A percentile compares a stretch with the other conserved stretches of the same genome.
These are phyloP conservation scores for Colostygia pectinataria DNA, from an alignment of 2,888 invertebrate genomes.

Conservation along the genomic window DNA sequence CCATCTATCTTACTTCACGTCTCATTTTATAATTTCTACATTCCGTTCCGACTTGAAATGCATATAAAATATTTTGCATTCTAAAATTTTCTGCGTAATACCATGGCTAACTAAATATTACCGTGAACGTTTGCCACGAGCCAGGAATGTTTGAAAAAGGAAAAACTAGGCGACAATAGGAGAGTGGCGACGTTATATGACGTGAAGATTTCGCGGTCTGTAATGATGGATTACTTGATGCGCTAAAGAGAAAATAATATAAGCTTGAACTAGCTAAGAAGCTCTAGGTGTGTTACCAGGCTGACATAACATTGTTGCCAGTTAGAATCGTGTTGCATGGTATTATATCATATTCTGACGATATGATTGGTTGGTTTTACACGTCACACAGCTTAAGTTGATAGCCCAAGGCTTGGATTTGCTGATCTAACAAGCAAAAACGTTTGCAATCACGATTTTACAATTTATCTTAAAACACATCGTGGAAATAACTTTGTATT, in stretches of 20 bases:
- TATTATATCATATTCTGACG: too few species aligned
- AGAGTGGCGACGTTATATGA: slow-evolving; percentile 26
- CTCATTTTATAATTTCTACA: slow-evolving; percentile 20
- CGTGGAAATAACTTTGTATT: slow-evolving; percentile 31
- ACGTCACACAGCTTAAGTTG: too few species aligned
- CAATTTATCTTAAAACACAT: slow-evolving; percentile 35
- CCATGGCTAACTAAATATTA: slow-evolving; percentile 53
- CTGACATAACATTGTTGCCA: too few species aligned
- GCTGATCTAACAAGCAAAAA: neutral
- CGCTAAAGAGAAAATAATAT: slow-evolving; percentile 4
- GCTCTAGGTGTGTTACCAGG: neutral
- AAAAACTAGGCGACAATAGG: slow-evolving; percentile 32
- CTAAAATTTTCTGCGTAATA: slow-evolving; percentile 37
- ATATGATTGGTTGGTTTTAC: too few species aligned
- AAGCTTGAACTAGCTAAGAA: neutral
- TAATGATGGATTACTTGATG: slow-evolving; percentile 44
- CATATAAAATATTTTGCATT: slow-evolving; percentile 32
- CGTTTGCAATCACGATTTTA: slow-evolving; percentile 28
- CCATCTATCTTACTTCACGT: neutral
- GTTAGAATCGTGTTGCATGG: too few species aligned
- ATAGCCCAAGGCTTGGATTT: too few species aligned
- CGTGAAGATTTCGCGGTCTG: slow-evolving; percentile 41
- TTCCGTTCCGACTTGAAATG: slow-evolving; percentile 23
- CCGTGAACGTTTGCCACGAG: slow-evolving; percentile 69
- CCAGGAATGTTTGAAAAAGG: slow-evolving; percentile 64